phyloP scores from a whole-genome alignment of 2,113 vertebrate species.

The Brachyhypopomus occidentalis region DNA sequence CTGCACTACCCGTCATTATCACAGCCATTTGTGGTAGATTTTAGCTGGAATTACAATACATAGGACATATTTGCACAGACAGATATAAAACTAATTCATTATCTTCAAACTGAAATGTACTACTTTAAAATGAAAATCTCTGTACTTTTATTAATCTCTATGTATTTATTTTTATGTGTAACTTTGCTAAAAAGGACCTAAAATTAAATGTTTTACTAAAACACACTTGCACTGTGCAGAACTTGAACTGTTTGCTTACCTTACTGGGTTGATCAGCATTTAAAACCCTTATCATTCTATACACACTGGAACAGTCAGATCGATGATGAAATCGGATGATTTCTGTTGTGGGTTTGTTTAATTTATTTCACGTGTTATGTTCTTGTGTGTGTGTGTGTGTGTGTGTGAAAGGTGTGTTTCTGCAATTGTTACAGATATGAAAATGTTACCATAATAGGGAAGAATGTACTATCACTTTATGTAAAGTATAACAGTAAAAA shows the following conservation, averaged over 20 bases:
- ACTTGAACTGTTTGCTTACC: neutral
- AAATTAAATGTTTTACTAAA: neutral
- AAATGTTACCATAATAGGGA: neutral
- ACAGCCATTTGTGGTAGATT: neutral
- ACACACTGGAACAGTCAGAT: neutral
- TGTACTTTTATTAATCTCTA: constrained; percentile 3
- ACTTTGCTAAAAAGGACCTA: neutral
- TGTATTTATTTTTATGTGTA: constrained; percentile 9
- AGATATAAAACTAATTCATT: neutral
- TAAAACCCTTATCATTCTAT: neutral
- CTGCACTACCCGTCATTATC: no score
- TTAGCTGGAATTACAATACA: neutral
- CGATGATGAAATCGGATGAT: no score
- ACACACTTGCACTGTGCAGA: neutral
- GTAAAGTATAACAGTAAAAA: constrained; percentile 9
- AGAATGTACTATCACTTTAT: neutral
- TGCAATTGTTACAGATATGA: neutral
- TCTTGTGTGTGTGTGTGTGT: neutral
- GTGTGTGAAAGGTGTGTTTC: neutral
- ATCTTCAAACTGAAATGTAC: neutral
- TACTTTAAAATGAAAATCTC: neutral
- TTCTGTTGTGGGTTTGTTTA: neutral
- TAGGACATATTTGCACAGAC: no score
- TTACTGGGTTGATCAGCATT: neutral
- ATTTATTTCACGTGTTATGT: neutral